Evolutionary conservation across 2,113 vertebrate species (phyloP).

Genomic region (Sturnira hondurensis): DNA sequence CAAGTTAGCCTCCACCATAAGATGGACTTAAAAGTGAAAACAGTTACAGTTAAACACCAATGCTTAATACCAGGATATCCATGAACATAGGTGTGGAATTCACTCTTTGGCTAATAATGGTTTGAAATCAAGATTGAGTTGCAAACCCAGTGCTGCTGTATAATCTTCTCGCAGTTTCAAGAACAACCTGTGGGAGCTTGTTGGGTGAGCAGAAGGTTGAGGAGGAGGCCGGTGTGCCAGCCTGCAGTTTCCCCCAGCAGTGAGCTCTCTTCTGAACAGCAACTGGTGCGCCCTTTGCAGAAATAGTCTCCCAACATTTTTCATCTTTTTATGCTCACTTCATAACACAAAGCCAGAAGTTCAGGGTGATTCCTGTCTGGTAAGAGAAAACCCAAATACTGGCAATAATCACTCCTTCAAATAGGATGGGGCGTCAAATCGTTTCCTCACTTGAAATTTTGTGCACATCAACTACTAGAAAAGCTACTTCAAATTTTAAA

Average conservation of each 20-base stretch:
- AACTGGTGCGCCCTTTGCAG: slow-evolving; percentile 5
- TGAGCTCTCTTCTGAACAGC: slow-evolving; percentile 31
- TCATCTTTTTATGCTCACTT: slow-evolving; percentile 19
- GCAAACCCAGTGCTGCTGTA: slow-evolving; percentile 37
- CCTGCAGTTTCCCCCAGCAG: slow-evolving; percentile 61
- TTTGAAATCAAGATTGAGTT: slow-evolving; percentile 31
- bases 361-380: neutral
- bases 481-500: neutral
- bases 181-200: slow-evolving; percentile 67
- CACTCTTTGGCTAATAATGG: slow-evolving; percentile 29
- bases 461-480: neutral
- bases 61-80: neutral
- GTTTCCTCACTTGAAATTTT: neutral
- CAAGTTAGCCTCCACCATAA: neutral
- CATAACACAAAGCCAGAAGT: neutral
- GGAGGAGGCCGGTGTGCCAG: slow-evolving; percentile 29
- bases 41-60: neutral
- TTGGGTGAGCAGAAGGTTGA: slow-evolving; percentile 46
- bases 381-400: neutral
- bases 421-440: neutral
- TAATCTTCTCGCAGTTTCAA: slow-evolving; percentile 63
- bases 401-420: neutral
- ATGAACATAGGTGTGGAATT: neutral
- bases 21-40: neutral
- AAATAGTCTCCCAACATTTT: slow-evolving; percentile 10